Percentiles rank a stretch among this genome's conserved stretches.
Conservation (phyloP, 2,113 vertebrate genomes). For the Dicaeum eximium region DNA sequence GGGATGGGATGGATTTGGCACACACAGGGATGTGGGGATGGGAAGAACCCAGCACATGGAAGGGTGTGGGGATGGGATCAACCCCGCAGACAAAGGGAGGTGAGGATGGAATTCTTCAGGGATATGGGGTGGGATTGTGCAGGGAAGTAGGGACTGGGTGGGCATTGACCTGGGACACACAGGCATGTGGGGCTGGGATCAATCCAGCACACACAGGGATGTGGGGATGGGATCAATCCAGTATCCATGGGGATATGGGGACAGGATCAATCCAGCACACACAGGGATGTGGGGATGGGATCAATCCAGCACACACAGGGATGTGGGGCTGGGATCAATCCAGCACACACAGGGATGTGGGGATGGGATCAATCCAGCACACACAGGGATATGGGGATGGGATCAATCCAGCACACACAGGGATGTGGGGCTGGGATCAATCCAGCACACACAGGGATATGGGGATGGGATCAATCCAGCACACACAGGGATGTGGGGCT, state of each 20-base stretch:
- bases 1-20: fast-evolving
- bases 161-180: not conserved
- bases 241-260: too few relatives aligned
- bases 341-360: too few relatives aligned
- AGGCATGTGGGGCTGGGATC: not conserved
- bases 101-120: not conserved
- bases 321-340: too few relatives aligned
- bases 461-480: too few relatives aligned
- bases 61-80: not conserved
- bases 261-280: not conserved
- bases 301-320: not conserved
- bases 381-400: too few relatives aligned
- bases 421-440: too few relatives aligned
- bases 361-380: not conserved
- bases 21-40: fast-evolving
- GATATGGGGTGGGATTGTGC: not conserved
- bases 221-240: too few relatives aligned
- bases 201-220: not conserved
- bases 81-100: not conserved
- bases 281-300: not conserved
- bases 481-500: too few relatives aligned
- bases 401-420: too few relatives aligned
- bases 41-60: fast-evolving
- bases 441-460: too few relatives aligned
- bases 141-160: not conserved